Conservation (phyloP, 2,797 vertebrate species). For the Enteromius paludinosus region DNA sequence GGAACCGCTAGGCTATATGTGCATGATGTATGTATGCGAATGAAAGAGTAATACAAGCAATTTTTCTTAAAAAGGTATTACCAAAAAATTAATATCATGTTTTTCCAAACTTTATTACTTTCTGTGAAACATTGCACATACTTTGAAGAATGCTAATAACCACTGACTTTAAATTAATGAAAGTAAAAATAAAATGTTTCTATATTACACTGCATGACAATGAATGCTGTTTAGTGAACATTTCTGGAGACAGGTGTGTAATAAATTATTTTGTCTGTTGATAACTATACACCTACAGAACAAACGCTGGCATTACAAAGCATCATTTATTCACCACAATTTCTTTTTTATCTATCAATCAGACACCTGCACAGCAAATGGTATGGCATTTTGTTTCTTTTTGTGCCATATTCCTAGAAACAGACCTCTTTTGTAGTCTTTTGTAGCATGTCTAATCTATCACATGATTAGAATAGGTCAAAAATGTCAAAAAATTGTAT, state of each 20-base stretch:
- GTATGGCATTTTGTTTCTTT: background rate
- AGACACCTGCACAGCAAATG: background rate
- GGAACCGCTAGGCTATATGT: too few species aligned
- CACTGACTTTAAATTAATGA: too few species aligned
- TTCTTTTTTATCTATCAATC: background rate
- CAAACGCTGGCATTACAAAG: background rate
- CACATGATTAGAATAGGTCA: background rate
- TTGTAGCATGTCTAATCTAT: background rate
- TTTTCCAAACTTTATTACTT: too few species aligned
- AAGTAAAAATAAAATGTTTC: background rate
- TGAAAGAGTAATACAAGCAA: too few species aligned
- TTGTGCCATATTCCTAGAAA: background rate
- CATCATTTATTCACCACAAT: background rate
- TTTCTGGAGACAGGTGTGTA: background rate
- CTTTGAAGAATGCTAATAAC: too few species aligned
- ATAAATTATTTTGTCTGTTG: background rate
- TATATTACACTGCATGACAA: background rate
- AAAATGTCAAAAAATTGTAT: background rate
- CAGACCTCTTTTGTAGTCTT: background rate
- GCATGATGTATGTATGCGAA: too few species aligned
- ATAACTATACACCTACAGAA: background rate
- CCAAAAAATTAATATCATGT: too few species aligned
- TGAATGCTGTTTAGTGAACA: background rate
- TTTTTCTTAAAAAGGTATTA: too few species aligned
- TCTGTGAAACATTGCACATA: too few species aligned